A percentile compares a stretch with the other conserved stretches of the same genome.
phyloP scores from a whole-genome alignment of 2,797 vertebrate genomes.

The Perodicticus potto region DNA sequence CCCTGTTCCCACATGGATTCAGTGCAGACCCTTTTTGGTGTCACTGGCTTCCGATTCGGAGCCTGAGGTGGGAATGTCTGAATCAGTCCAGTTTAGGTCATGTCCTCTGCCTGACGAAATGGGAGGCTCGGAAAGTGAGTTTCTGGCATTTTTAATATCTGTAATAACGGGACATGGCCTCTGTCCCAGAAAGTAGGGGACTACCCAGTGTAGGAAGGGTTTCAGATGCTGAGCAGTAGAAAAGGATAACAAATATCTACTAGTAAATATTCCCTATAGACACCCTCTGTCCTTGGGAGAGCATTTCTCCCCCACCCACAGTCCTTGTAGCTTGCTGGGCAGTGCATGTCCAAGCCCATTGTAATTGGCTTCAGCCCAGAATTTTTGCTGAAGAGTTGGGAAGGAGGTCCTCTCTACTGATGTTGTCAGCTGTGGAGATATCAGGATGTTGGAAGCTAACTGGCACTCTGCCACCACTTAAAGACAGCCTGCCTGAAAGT shows the following conservation, averaged over 20 bases:
- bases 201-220: not conserved
- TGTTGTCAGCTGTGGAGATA: not conserved
- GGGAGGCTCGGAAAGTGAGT: not conserved
- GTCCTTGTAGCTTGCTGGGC: not conserved
- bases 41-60: not conserved
- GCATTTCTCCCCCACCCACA: not conserved
- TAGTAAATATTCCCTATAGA: not conserved
- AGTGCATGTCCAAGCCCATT: not conserved
- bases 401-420: not conserved
- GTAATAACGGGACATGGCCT: not conserved
- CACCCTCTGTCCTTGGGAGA: not conserved
- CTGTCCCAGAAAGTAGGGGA: not conserved
- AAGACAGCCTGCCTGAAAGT: not conserved
- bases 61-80: not conserved
- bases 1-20: not conserved
- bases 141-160: conserved; percentile 3
- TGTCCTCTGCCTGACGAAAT: not conserved
- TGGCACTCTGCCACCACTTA: not conserved
- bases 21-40: not conserved
- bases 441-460: not conserved
- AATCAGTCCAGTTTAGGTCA: not conserved
- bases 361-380: not conserved
- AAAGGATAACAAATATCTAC: not conserved
- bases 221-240: not conserved
- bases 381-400: not conserved